Base-by-base conservation (phyloP, 2,888 invertebrate genomes). In the Caenorhabditis sp. region DNA sequence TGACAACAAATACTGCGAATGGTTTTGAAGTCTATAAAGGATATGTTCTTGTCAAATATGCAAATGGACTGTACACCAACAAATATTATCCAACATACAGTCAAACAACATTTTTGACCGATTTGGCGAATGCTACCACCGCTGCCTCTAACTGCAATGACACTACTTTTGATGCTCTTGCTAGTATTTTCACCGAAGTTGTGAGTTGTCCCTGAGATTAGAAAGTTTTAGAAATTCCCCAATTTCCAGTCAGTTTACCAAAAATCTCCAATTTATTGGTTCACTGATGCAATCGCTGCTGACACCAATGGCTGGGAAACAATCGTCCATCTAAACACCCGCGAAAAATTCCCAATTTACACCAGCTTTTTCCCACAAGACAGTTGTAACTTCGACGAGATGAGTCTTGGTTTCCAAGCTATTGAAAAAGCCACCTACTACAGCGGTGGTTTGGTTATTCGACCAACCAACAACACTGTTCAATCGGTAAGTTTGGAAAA, bases 251-350 rank as follows among this genome's bases (percentile, higher is more conserved):
- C 66, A 19, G 62, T 77, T 26, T 77, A 77, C 59, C 73, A 78
- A 50, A 82, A 83, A 62, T 84, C 84, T 23, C 81, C 84, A 5
- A 67, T 84, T 60, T 77, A 78, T 64, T 64, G 81, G 12, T 81
- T 84, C 76, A 84, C 84, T 31, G 83, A 84, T 55, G 83, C 78
- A 17, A 65, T 76, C 12, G 74, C 83, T 17, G 59, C 63, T 37
- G 82, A 83, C 60, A 53, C 62, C 31, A 72, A 77, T n/a, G 69
- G 77, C 49, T 82, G 77, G 76, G 72, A 72, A 43, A 68, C 70
- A 21, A 71, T 83, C 10, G 67, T 80, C 37, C 73, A 81, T 26
- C 49, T 72, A 54, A 83, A 81, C 62, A 76, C 80, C 21, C 63
- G 78, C 17, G 62, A 68, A 24, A 83, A 83, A 62, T 69, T 74